phyloP scores from a whole-genome alignment of 35 echinoderm and acorn worm genomes.

The Strongylocentrotus purpuratus region DNA sequence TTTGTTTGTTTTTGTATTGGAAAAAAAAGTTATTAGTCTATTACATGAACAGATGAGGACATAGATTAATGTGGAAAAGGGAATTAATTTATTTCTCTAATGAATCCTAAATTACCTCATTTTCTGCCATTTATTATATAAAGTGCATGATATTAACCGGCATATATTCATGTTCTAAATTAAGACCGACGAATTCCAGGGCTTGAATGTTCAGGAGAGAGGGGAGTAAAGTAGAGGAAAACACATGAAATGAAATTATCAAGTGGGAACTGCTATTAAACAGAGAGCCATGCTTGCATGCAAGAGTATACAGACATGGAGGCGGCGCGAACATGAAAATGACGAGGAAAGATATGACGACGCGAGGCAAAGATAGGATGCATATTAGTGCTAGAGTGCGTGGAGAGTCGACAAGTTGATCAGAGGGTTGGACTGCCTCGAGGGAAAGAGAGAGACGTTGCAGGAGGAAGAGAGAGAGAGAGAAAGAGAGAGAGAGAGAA shows the following conservation, averaged over 20 bases:
- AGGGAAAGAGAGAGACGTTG: not conserved
- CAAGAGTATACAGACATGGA: not conserved
- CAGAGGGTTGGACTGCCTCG: constrained; percentile 3
- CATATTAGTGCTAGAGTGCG: constrained; percentile 12
- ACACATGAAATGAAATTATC: not conserved
- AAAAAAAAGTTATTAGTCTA: not conserved
- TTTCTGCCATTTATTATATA: not conserved
- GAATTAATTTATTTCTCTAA: not conserved
- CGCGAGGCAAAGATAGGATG: not conserved
- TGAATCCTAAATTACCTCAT: not conserved
- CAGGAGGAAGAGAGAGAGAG: constrained; percentile 6
- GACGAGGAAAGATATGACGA: not conserved
- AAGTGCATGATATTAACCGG: not conserved
- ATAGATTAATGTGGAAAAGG: not conserved
- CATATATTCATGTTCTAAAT: not conserved
- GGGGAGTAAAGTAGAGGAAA: not conserved
- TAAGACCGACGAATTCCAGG: not conserved
- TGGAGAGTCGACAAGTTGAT: constrained; percentile 2
- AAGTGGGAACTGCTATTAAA: not conserved
- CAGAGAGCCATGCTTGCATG: not conserved
- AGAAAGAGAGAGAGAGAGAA: not conserved
- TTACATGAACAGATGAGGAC: not conserved
- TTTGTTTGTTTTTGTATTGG: too few relatives aligned
- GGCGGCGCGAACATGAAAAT: not conserved
- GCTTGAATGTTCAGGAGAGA: not conserved